Evolutionary conservation across 2,113 vertebrate genomes (phyloP).

Genomic region (Condylura cristata): DNA sequence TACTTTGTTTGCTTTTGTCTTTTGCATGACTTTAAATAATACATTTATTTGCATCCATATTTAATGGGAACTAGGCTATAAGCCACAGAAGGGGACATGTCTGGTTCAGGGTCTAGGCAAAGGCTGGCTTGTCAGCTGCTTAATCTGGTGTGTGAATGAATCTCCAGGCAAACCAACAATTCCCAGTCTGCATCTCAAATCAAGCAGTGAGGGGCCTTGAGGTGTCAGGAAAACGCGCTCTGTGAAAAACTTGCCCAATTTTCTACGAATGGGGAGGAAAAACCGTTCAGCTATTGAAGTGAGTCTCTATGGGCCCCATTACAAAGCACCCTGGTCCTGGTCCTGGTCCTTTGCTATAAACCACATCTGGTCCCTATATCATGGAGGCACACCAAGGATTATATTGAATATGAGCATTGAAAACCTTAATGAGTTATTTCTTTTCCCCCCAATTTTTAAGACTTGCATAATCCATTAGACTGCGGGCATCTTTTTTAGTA

Average conservation of each 20-base stretch:
- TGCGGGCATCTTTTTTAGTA: not conserved
- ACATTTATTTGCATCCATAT: not conserved
- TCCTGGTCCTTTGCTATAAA: not conserved
- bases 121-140: fast-evolving
- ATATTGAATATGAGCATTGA: not conserved
- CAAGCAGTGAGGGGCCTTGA: not conserved
- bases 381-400: not conserved
- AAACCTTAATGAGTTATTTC: constrained; percentile 1
- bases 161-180: not conserved
- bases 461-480: not conserved
- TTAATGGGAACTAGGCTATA: too few relatives aligned
- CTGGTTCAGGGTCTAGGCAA: not conserved
- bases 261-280: not conserved
- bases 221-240: too few relatives aligned
- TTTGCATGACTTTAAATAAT: not conserved
- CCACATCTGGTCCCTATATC: not conserved
- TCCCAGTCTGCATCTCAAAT: too few relatives aligned
- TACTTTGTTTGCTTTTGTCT: too few relatives aligned
- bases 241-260: not conserved
- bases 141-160: not conserved
- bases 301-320: not conserved
- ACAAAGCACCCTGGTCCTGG: not conserved
- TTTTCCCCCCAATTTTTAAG: not conserved
- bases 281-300: not conserved
- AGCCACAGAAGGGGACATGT: not conserved